Conservation (phyloP, 2,888 invertebrate genomes). For the Archips crataeganus region DNA sequence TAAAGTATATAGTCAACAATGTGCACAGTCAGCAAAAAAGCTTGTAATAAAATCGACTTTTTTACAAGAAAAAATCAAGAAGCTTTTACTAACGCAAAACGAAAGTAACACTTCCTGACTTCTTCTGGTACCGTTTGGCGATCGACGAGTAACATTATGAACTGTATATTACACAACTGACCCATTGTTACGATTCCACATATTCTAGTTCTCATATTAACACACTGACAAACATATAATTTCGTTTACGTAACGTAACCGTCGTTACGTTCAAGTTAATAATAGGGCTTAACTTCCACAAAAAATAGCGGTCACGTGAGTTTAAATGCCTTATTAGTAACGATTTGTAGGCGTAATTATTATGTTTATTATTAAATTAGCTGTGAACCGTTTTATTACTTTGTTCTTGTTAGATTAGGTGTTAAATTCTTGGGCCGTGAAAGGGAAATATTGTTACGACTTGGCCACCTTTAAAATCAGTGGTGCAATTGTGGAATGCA, state of each 20-base stretch:
- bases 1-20: no score
- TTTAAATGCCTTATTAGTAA: conserved; percentile 14
- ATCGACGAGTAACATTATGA: not conserved
- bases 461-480: not conserved
- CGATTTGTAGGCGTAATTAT: conserved; percentile 6
- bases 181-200: conserved; percentile 9
- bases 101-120: not conserved
- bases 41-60: no score
- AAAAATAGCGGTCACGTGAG: conserved; percentile 4
- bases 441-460: not conserved
- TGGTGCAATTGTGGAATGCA: not conserved
- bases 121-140: not conserved
- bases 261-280: conserved; percentile 17
- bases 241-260: conserved; percentile 16
- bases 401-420: not conserved
- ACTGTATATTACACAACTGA: conserved; percentile 19
- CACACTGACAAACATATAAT: conserved; percentile 5
- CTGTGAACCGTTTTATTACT: not conserved
- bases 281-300: conserved; percentile 8
- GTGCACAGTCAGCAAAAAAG: no score
- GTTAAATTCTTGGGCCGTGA: not conserved
- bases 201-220: conserved; percentile 8
- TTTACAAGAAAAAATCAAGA: no score
- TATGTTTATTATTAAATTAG: conserved; percentile 9
- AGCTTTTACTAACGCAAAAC: no score